Evolutionary conservation across 2,113 vertebrate genomes (phyloP), one percentile per base, ranked within the genome.

Genomic region (Notarius quadriscutis): DNA sequence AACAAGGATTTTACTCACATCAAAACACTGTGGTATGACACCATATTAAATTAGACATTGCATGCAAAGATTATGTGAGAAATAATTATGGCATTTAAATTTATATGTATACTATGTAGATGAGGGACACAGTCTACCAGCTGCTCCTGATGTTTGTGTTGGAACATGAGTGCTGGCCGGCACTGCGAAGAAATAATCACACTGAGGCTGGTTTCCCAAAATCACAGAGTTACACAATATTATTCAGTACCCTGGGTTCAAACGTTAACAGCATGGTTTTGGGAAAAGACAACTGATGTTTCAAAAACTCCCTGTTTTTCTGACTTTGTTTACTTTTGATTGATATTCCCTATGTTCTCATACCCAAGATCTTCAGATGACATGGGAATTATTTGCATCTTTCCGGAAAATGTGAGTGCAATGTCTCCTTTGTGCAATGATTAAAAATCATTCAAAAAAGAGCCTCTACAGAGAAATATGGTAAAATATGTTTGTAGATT

Each of bases 91-190:
- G 30, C 22, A 63, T 75, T 83, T 51, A 6, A 41, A 0, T 62
- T 25, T 55, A 48, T 53, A 30, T 57, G 17, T 62, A 62, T 34
- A 1, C 79, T 81, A 30, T 62, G 25, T 60, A 62, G 48, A 58
- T 75, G 50, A 25, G 71, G 50, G 58, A 50, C 6, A 20, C 10
- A 67, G 58, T n/a, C 71, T 55, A 63, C 55, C 72, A 67, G 86
- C 84, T 87, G 84, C 22, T 55, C 69, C 51, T 60, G 50, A 67
- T 83, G 81, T 88, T 88, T 86, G 81, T 84, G 51, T 74, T 87
- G 58, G 67, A 88, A 67, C 27, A 60, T 53, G 10, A 78, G 41
- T 20, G 1, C 41, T 62, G 84, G 83, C 83, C 60, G 34, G 55
- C 63, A 60, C 72, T 50, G 48, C 30, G 30, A 78, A n/a, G 75